phyloP scores from a whole-genome alignment of 2,797 vertebrate species.

The Typhlichthys eigenmanni region DNA sequence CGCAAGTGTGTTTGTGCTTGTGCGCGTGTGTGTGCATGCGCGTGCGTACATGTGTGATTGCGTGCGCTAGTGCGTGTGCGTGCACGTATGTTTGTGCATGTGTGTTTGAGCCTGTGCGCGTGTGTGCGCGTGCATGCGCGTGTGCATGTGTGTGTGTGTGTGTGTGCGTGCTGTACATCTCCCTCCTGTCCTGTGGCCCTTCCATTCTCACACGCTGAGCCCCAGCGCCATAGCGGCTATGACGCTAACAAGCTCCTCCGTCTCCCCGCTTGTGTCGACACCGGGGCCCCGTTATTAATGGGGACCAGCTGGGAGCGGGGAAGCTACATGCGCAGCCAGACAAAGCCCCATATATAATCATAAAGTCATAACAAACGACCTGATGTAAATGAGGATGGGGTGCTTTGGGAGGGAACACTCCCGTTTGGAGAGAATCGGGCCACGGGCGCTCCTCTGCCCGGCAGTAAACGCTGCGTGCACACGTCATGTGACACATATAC shows the following conservation, averaged over 20 bases:
- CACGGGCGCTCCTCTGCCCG: constrained; percentile 41
- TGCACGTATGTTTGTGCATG: constrained; percentile 24
- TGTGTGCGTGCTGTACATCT: constrained; percentile 52
- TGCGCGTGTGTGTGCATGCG: neutral
- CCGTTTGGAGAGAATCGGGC: constrained; percentile 57
- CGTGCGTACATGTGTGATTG: constrained; percentile 31
- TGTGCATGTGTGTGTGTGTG: constrained; percentile 31
- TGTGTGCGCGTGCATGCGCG: neutral
- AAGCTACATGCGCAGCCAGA: constrained; percentile 82
- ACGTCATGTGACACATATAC: constrained; percentile 50
- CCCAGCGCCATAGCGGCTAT: constrained; percentile 54
- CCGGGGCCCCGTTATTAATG: constrained; percentile 80
- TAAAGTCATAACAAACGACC: constrained; percentile 84
- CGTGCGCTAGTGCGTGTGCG: constrained; percentile 1
- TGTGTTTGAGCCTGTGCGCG: constrained; percentile 2
- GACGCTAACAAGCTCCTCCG: constrained; percentile 78
- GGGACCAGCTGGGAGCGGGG: constrained; percentile 82
- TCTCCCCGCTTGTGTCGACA: constrained; percentile 69
- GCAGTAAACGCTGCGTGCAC: constrained; percentile 35
- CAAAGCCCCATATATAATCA: constrained; percentile 85
- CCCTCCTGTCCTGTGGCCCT: constrained; percentile 65
- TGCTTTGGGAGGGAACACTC: constrained; percentile 47
- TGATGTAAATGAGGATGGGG: constrained; percentile 78
- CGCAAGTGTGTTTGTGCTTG: neutral
- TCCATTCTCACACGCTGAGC: constrained; percentile 67